Base-by-base conservation (phyloP, 1,140 invertebrate species). In the Delia radicum region DNA sequence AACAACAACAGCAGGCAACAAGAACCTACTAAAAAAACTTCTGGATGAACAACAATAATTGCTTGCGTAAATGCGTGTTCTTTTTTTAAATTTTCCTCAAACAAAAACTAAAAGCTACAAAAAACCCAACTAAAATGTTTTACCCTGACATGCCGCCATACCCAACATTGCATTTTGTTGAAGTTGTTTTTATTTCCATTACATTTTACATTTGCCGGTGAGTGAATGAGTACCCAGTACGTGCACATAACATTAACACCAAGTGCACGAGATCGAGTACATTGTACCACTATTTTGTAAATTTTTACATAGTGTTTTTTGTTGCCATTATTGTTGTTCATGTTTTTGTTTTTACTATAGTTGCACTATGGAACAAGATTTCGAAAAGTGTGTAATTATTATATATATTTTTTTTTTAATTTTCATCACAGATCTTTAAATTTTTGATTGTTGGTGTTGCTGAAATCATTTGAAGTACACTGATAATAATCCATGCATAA, bases 181-280 rank as follows among this genome's bases (percentile, higher is more conserved):
- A 37, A 24, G 48, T 55, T 7, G 18, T 55, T 55, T 21, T 7
- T 55, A 18, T 55, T 55, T 24, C 5, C 24, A 18, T 21, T 37
- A n/a, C n/a, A n/a, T n/a, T n/a, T n/a, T n/a, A n/a, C n/a, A n/a
- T n/a, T 3, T 37, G 33, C 8, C n/a, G 18, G 48, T n/a, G n/a
- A 55, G 48, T 55, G 48, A 55, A 55, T 55, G 48, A 55, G 21
- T 24, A 18, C 33, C 31, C 12, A 55, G 24, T 24, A 55, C 48
- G 21, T 55, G n/a, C 21, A 6, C 12, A 21, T 18, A 55, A 55
- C 48, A 55, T 55, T 55, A 55, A 55, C 48, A 55, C 48, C 48
- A 55, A 55, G 48, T 55, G 48, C 48, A 55, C 48, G 21, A 55
- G 48, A 55, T 55, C 48, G 48, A 55, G 48, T 55, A 55, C 48